Evolutionary conservation across 2,113 vertebrate species (phyloP).

Genomic region (Tiliqua scincoides): DNA sequence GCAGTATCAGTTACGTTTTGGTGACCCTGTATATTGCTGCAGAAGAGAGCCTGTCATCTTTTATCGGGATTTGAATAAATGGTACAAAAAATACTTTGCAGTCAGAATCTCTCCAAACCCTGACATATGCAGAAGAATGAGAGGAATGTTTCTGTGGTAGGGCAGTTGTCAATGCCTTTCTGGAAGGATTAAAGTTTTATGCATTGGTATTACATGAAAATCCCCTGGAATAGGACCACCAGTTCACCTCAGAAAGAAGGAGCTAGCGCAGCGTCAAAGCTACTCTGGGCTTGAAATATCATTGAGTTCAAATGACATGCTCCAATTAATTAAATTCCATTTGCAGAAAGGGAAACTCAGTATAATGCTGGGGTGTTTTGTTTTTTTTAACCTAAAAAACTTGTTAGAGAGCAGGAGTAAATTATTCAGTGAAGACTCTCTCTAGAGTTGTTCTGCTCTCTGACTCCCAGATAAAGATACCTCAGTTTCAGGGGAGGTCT

Average conservation of each 20-base stretch:
- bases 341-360: background rate
- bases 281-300: background rate
- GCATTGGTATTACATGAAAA: conserved; percentile 47
- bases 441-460: background rate
- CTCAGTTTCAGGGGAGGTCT: too few relatives aligned
- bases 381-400: background rate
- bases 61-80: conserved; percentile 34
- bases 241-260: conserved; percentile 13
- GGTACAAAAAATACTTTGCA: conserved; percentile 33
- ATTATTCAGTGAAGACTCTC: background rate
- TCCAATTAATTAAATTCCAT: background rate
- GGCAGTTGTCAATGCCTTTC: conserved; percentile 15
- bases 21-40: background rate
- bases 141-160: conserved; percentile 44
- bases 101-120: background rate
- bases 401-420: background rate
- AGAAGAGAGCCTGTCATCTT: conserved; percentile 20
- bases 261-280: background rate
- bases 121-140: conserved; percentile 35
- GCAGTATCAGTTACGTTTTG: background rate
- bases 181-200: conserved; percentile 39
- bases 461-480: background rate
- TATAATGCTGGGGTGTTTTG: background rate
- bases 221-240: conserved; percentile 35
- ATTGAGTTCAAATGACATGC: background rate